A percentile compares a stretch with the other conserved stretches of the same genome.
These are phyloP conservation scores for Pyrrhosoma nymphula DNA, from an alignment of 2,888 invertebrate genomes.

Conservation along the genomic window DNA sequence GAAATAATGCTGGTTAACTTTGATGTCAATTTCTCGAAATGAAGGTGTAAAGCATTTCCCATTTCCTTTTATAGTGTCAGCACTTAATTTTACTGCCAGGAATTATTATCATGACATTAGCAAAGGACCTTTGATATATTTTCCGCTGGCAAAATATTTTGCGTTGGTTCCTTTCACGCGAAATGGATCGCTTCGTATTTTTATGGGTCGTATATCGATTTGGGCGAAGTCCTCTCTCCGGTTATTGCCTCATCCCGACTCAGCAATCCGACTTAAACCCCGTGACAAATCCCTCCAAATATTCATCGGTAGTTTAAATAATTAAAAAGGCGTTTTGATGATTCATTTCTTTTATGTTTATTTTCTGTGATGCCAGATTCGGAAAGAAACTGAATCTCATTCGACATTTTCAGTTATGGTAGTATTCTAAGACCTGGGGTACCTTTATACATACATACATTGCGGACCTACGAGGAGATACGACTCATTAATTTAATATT, in stretches of 20 bases:
- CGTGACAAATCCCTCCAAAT: not conserved
- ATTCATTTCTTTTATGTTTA: no score
- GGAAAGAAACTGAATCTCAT: no score
- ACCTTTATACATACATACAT: no score
- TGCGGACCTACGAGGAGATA: no score
- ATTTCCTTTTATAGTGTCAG: not conserved
- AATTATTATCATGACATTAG: not conserved
- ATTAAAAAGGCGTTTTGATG: not conserved
- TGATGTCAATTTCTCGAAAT: no score
- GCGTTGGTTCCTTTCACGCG: not conserved
- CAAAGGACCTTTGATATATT: not conserved
- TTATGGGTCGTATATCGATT: not conserved
- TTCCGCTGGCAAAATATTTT: not conserved
- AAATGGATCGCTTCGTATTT: not conserved
- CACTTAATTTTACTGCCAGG: not conserved
- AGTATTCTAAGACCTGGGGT: no score
- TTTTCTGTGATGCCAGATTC: no score
- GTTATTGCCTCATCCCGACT: not conserved
- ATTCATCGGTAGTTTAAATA: not conserved
- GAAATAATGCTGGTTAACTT: no score
- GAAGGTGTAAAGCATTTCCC: no score
- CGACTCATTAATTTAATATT: no score
- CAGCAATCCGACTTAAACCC: not conserved
- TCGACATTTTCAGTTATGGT: no score
- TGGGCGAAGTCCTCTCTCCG: not conserved